Evolutionary conservation across 2,797 vertebrate species (phyloP), one percentile per base, ranked within the genome.

Genomic region (Amblyopsis hoosieri): DNA sequence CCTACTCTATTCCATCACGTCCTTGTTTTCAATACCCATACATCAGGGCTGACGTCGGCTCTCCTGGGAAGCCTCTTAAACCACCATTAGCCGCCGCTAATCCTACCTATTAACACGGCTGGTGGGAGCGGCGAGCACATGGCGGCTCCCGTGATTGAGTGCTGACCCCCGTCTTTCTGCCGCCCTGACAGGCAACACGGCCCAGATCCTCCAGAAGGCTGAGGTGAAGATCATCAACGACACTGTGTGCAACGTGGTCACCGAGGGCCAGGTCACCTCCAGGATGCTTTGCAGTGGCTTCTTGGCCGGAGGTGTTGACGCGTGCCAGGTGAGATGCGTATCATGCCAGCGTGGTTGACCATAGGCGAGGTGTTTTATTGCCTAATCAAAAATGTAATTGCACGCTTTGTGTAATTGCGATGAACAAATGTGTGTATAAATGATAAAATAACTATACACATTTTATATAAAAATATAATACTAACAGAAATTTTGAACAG

Each of bases 201-300:
- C 92, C 0, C 17, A 37, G 45, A 2, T 87, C 31, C 81, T 94
- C 48, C 93, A 94, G 85, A 94, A 94, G 64, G 93, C 93, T 0
- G 72, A 75, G 3, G 92, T 94, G 63, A 94, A 94, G 84, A 87
- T 94, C 61, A 94, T 94, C 78, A 94, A 94, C 11, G 91, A 94
- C 75, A 84, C 92, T 0, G 89, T 94, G 47, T 94, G 93, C 48
- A 59, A 91, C 31, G 1, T 42, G 1, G 90, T 93, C 57, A 93
- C 89, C 0, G 87, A 92, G 55, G 89, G 89, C 60, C 88, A 90
- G 76, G 66, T 94, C 73, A 93, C 93, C 5, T 91, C 92, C 59
- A 89, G 93, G 76, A 94, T 94, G 93, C 71, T 94, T 58, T 94
- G 93, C 86, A 92, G 92, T 2, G 93, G 93, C 19, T 92, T 89